Percentiles rank a stretch among this genome's conserved stretches.
Evolutionary conservation across 2,888 invertebrate species (phyloP).

Genomic region (Patella depressa): DNA sequence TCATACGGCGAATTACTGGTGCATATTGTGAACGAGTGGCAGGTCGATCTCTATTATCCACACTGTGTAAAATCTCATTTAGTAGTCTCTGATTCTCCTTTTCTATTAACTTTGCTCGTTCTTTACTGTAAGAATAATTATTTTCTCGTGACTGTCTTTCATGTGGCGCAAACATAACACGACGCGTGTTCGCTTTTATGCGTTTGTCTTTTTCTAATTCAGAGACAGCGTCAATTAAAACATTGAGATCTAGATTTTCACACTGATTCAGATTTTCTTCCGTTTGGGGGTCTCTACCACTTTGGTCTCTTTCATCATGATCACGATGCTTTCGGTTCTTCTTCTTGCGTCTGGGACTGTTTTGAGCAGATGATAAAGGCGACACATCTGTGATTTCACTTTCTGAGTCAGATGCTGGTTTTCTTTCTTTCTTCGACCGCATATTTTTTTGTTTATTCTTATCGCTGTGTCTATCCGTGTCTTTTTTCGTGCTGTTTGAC

Average conservation of each 20-base stretch:
- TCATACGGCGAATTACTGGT: constrained; percentile 45
- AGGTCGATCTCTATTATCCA: constrained; percentile 34
- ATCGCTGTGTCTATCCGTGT: constrained; percentile 19
- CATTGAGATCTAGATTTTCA: constrained; percentile 56
- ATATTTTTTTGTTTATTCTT: constrained; percentile 28
- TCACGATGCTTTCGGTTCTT: constrained; percentile 12
- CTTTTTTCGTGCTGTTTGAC: constrained; percentile 1
- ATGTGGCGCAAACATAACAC: constrained; percentile 61
- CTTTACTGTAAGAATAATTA: constrained; percentile 58
- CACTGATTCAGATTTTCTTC: constrained; percentile 35
- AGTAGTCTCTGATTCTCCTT: constrained; percentile 65
- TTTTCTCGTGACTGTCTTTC: constrained; percentile 35
- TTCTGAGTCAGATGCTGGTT: constrained; percentile 50
- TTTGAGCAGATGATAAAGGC: constrained; percentile 55
- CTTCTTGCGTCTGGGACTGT: constrained; percentile 36
- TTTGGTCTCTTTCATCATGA: constrained; percentile 20
- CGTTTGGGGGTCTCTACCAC: not conserved
- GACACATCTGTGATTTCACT: constrained; percentile 68
- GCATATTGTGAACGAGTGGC: constrained; percentile 24
- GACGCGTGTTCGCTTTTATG: constrained; percentile 52
- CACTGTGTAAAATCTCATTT: constrained; percentile 56
- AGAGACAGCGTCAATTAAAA: constrained; percentile 63
- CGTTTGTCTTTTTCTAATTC: constrained; percentile 62
- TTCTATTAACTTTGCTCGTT: constrained; percentile 59
- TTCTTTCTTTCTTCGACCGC: constrained; percentile 29